These are phyloP conservation scores for Uria lomvia DNA, from an alignment of 2,113 vertebrate genomes.

Conservation along the genomic window DNA sequence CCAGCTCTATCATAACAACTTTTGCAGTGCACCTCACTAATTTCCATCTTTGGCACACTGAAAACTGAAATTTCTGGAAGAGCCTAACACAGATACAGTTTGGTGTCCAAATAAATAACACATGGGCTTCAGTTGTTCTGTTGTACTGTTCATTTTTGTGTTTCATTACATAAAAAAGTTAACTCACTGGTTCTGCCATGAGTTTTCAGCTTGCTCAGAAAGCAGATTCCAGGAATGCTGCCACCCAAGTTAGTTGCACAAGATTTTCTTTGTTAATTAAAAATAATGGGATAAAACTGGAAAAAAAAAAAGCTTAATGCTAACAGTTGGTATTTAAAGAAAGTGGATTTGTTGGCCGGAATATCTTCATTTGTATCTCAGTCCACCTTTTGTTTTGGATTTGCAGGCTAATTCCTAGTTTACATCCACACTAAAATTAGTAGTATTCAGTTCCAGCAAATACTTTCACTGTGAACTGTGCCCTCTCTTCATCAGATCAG, in stretches of 20 bases:
- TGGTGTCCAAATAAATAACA: conserved; percentile 49
- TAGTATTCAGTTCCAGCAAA: not conserved
- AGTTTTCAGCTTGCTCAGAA: not conserved
- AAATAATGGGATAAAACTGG: not conserved
- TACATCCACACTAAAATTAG: not conserved
- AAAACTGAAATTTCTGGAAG: not conserved
- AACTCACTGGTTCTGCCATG: not conserved
- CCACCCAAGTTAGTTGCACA: conserved; percentile 44
- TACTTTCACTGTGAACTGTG: not conserved
- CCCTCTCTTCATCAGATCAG: not conserved
- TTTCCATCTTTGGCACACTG: not conserved
- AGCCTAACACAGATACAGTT: not conserved
- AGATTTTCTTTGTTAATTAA: conserved; percentile 45
- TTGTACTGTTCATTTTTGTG: not conserved
- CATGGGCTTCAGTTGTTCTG: not conserved
- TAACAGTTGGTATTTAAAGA: not conserved
- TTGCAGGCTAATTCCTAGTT: not conserved
- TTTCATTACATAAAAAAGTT: not conserved
- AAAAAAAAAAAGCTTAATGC: not conserved
- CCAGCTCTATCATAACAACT: not conserved
- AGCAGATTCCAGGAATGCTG: conserved; percentile 38
- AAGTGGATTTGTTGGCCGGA: not conserved
- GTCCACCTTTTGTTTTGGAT: not conserved
- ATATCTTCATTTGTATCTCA: not conserved
- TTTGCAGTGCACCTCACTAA: conserved; percentile 12